Base-by-base conservation (phyloP, 2,888 invertebrate species). In the Synanthedon tipuliformis region DNA sequence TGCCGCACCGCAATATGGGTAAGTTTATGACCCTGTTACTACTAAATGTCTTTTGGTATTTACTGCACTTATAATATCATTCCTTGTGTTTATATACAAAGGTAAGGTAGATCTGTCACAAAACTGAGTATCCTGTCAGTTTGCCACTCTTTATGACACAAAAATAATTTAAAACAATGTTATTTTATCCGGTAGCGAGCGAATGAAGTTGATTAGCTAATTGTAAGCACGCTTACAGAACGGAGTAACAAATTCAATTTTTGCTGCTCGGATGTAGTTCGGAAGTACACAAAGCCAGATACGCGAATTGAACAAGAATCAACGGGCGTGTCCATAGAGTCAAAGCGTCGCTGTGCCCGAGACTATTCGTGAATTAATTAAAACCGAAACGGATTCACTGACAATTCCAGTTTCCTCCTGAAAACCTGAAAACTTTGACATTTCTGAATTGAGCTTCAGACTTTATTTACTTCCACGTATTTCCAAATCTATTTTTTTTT, bases 341-440 rank as follows among this genome's bases (percentile, higher is more conserved):
- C 63, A 68, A 72, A 61, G 64, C 67, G 61, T 51, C 51, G 57
- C 60, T 55, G 60, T 56, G 55, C 54, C 54, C 57, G 56, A 51
- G 53, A 59, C 58, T 61, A 62, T 71, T 61, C 59, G 62, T 41
- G 57, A 65, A 67, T 68, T 68, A 67, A 69, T 73, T 73, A 66
- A 68, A 72, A 67, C 63, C 61, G 58, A 63, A 52, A 59, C 61
- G 5, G 23, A 4, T 62, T 62, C 61, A 57, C 60, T 55, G 56
- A 53, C 55, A 63, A 63, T 64, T 60, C 61, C 58, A 62, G 57
- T 58, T 55, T 11, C 50, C 41, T 45, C 16, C 16, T n/a, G 56
- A 56, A 55, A 58, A 62, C 16, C 16, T n/a, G 56, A 56, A 55
- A 58, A 62, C 54, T 63, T 60, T 56, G 56, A 56, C 56, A 59